A percentile compares a stretch with the other conserved stretches of the same genome.
These are phyloP conservation scores for Anableps anableps DNA, from an alignment of 2,797 vertebrate genomes.

Conservation along the genomic window DNA sequence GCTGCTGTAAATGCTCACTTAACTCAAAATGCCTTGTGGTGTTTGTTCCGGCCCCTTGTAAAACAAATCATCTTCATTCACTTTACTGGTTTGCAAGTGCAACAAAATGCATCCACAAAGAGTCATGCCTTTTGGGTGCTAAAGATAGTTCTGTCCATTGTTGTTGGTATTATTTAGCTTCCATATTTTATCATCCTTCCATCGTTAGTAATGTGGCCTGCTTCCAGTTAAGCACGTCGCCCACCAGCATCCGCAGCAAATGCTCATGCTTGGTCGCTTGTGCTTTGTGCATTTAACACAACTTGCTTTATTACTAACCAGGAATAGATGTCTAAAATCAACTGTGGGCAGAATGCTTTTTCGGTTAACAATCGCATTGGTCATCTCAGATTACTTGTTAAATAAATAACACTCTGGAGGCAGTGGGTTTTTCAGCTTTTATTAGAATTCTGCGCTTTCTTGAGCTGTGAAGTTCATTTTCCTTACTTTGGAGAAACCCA, in stretches of 20 bases:
- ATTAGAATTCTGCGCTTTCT: neutral
- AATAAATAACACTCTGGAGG: neutral
- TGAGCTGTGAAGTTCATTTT: neutral
- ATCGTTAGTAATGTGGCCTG: slow-evolving; percentile 3
- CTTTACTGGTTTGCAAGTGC: no score
- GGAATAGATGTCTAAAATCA: neutral
- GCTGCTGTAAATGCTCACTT: no score
- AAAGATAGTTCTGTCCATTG: neutral
- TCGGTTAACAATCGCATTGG: neutral
- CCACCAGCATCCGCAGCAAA: neutral
- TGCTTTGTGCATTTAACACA: neutral
- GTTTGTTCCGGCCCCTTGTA: no score
- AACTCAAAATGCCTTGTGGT: no score
- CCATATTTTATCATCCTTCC: neutral
- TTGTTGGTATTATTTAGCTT: neutral
- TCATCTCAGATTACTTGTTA: neutral
- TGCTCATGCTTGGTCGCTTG: neutral
- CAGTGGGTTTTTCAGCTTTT: neutral
- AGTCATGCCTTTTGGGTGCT: neutral
- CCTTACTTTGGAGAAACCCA: neutral
- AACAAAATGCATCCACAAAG: neutral
- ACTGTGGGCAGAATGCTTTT: neutral
- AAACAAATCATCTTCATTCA: no score
- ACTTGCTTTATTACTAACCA: neutral
- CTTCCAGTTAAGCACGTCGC: neutral